phyloP scores from a whole-genome alignment of 1,140 invertebrate genomes.

The Meteorus sp. region DNA sequence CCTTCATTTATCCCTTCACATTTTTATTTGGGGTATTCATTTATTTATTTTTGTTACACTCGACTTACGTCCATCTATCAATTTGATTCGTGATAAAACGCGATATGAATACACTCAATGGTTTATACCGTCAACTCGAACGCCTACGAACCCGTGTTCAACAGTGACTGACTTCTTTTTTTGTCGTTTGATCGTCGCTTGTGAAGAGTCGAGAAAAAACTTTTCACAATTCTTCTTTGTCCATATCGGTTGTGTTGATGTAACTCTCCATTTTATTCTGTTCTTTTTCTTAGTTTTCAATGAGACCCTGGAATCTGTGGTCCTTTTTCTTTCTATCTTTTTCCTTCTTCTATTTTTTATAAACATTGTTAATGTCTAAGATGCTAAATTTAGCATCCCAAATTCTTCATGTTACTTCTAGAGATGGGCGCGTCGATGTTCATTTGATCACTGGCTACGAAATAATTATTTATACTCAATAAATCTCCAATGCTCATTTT shows the following conservation, averaged over 20 bases:
- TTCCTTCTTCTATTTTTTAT: too few species aligned
- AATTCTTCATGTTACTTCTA: background rate
- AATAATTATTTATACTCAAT: conserved; percentile 8
- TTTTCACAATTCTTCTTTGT: too few species aligned
- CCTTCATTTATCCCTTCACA: conserved; percentile 4
- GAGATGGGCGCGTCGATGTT: background rate
- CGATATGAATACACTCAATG: too few species aligned
- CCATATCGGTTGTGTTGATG: too few species aligned
- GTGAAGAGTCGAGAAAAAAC: too few species aligned
- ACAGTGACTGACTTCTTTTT: too few species aligned
- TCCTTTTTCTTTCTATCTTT: too few species aligned
- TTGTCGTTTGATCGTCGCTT: too few species aligned
- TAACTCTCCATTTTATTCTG: too few species aligned
- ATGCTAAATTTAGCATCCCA: background rate
- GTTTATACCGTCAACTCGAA: background rate
- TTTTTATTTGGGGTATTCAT: conserved; percentile 3
- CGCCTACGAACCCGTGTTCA: too few species aligned
- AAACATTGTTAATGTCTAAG: background rate
- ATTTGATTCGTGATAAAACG: too few species aligned
- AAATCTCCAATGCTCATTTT: background rate
- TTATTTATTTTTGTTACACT: background rate
- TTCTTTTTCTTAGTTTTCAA: background rate
- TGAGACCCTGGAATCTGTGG: background rate
- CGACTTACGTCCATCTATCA: too few species aligned
- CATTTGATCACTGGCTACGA: conserved; percentile 1